phyloP scores from a whole-genome alignment of 2,113 vertebrate genomes.

The Mobula birostris region DNA sequence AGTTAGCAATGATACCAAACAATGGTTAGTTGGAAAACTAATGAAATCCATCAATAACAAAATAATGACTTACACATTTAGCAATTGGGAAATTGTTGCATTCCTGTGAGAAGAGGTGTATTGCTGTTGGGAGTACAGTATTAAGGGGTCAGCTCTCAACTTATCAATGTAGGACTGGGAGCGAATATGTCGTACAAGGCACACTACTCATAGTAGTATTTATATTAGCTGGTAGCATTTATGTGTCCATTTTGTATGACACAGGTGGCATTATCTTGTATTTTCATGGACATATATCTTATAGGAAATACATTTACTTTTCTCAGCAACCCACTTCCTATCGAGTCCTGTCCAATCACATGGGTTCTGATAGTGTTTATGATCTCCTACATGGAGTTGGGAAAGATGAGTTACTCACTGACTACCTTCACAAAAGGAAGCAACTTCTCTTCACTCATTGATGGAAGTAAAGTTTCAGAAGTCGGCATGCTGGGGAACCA shows the following conservation, averaged over 20 bases:
- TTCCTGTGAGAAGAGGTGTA: not conserved
- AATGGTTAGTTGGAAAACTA: conserved; percentile 4
- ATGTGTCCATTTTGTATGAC: not conserved
- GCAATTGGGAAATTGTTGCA: not conserved
- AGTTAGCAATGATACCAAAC: not conserved
- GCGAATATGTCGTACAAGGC: not conserved
- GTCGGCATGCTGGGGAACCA: not conserved
- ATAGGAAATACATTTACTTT: not conserved
- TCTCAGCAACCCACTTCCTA: not conserved
- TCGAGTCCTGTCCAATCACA: not conserved
- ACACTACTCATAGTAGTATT: not conserved
- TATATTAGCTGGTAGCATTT: not conserved
- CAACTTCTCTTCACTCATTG: not conserved
- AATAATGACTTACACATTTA: not conserved
- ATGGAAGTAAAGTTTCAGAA: not conserved
- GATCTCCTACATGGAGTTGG: not conserved
- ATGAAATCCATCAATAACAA: not conserved
- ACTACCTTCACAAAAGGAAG: not conserved
- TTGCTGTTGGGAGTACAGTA: not conserved
- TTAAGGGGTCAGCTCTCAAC: not conserved
- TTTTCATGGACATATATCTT: not conserved
- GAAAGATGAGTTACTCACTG: not conserved
- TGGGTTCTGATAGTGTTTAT: not conserved
- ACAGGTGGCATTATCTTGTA: not conserved
- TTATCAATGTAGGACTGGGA: not conserved